phyloP scores from a whole-genome alignment of 2,797 vertebrate species.

The Apogon hyalosoma region DNA sequence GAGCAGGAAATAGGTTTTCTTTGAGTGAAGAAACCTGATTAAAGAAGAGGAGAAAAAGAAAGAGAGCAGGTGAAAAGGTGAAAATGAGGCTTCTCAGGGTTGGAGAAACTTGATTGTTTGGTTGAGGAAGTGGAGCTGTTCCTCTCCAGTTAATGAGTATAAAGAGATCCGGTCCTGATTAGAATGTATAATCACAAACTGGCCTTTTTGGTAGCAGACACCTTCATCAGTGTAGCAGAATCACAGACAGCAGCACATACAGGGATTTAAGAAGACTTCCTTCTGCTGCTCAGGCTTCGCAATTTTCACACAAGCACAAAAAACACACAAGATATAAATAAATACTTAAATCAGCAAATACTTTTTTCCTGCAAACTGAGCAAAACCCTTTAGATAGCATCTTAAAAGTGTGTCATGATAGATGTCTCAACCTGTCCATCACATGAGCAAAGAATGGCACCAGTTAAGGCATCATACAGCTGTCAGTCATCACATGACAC shows the following conservation, averaged over 20 bases:
- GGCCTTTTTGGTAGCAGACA: conserved; percentile 11
- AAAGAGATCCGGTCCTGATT: conserved; percentile 17
- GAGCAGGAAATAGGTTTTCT: conserved; percentile 10
- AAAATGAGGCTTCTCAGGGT: conserved; percentile 29
- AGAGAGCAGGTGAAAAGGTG: conserved; percentile 37
- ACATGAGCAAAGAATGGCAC: background rate
- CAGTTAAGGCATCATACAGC: conserved; percentile 7
- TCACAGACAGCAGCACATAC: background rate
- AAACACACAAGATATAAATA: background rate
- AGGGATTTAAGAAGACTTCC: background rate
- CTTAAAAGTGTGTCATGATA: no score
- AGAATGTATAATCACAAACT: conserved; percentile 35
- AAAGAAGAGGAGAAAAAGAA: conserved; percentile 11
- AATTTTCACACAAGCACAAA: no score
- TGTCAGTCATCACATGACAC: conserved; percentile 21
- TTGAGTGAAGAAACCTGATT: conserved; percentile 23
- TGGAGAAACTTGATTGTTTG: conserved; percentile 28
- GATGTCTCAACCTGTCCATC: conserved; percentile 13
- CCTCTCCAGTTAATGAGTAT: conserved; percentile 3
- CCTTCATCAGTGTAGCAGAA: background rate
- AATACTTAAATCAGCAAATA: no score
- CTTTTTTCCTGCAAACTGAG: no score
- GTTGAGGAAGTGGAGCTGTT: background rate
- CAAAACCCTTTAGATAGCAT: no score
- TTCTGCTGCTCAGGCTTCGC: background rate